These are phyloP conservation scores for Timema podura DNA, from an alignment of 2,888 invertebrate species.

Conservation along the genomic window DNA sequence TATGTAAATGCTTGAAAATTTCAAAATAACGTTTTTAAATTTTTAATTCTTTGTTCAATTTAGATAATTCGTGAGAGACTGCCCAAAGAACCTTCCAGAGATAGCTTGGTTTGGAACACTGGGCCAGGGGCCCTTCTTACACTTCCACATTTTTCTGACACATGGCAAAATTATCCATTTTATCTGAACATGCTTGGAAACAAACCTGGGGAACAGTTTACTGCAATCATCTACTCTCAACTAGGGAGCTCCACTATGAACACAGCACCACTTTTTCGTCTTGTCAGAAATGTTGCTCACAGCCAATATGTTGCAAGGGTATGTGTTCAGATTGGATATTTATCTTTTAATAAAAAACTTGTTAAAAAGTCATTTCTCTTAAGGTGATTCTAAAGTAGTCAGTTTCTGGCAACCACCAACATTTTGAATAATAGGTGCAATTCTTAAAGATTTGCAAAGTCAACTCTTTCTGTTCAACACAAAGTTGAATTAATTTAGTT, in stretches of 20 bases:
- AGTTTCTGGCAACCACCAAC: too few relatives aligned
- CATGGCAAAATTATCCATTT: conserved; percentile 68
- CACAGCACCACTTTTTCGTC: conserved; percentile 75
- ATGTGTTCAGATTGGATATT: too few relatives aligned
- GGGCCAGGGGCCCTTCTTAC: conserved; percentile 83
- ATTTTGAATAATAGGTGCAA: too few relatives aligned
- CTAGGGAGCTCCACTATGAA: conserved; percentile 48
- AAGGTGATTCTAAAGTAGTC: too few relatives aligned
- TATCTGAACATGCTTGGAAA: conserved; percentile 44
- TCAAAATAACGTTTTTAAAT: too few relatives aligned
- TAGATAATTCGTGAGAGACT: conserved; percentile 88
- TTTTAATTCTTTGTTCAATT: too few relatives aligned
- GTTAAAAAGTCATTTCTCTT: too few relatives aligned
- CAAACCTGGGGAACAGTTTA: conserved; percentile 60
- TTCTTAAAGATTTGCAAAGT: too few relatives aligned
- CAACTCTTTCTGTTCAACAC: too few relatives aligned
- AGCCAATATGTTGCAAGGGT: conserved; percentile 72
- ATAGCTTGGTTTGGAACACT: conserved; percentile 84
- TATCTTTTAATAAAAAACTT: too few relatives aligned
- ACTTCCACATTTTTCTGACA: conserved; percentile 80
- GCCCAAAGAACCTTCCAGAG: conserved; percentile 67
- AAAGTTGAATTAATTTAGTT: too few relatives aligned
- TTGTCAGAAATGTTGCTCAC: conserved; percentile 78
- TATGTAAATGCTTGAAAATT: too few relatives aligned
- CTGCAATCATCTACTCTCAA: conserved; percentile 65